Evolutionary conservation across 2,888 invertebrate species (phyloP).

Genomic region (Acleris literana): DNA sequence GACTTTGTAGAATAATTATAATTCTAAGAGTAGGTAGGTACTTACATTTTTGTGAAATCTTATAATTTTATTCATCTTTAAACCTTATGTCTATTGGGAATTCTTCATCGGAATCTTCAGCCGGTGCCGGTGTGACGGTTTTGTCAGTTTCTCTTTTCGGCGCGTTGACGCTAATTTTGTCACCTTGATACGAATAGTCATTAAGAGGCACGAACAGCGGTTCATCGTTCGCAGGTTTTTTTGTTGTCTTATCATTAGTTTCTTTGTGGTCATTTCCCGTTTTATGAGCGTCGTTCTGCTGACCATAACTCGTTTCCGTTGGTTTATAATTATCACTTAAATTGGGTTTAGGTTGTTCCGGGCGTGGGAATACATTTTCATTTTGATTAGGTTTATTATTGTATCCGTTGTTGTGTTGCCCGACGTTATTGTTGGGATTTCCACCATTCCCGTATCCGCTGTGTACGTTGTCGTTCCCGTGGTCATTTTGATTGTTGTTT

Average conservation of each 20-base stretch:
- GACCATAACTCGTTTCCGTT: conserved; percentile 33
- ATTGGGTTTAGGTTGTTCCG: conserved; percentile 22
- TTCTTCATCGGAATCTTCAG: conserved; percentile 56
- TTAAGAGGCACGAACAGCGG: conserved; percentile 67
- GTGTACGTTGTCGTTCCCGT: conserved; percentile 33
- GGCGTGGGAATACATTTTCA: conserved; percentile 14
- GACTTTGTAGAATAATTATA: neutral
- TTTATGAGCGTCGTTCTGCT: conserved; percentile 28
- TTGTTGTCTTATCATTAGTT: conserved; percentile 47
- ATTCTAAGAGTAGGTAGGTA: neutral
- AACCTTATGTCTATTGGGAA: conserved; percentile 65
- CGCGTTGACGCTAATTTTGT: conserved; percentile 57
- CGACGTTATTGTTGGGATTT: neutral
- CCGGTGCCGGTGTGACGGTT: conserved; percentile 47
- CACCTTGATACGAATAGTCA: conserved; percentile 57
- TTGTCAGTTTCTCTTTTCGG: conserved; percentile 66
- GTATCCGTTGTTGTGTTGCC: conserved; percentile 35
- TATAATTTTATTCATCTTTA: conserved; percentile 47
- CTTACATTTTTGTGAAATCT: conserved; percentile 6
- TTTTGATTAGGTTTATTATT: conserved; percentile 22
- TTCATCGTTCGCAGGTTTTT: conserved; percentile 53
- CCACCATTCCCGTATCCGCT: conserved; percentile 26
- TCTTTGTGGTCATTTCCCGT: conserved; percentile 20
- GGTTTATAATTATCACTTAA: conserved; percentile 29
- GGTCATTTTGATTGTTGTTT: conserved; percentile 29